Base-by-base conservation (phyloP, 37 sponge, comb jelly and placozoan species). In the Aplysina aerophoba region DNA sequence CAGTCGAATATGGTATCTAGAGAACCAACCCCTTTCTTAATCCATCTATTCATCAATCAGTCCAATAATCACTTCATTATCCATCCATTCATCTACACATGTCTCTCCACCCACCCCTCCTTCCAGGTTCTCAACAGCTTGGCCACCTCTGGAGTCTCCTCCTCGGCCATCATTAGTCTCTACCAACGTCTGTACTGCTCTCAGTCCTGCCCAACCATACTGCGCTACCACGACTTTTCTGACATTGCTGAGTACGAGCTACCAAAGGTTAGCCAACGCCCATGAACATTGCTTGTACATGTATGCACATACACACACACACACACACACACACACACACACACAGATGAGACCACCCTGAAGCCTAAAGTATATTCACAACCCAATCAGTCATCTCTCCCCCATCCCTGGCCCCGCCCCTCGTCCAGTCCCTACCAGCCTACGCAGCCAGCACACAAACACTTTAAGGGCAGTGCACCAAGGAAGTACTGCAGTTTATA, bases 221-320 rank as follows among this genome's bases (percentile, higher is more conserved):
- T 95, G 36, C 72, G 88, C 63, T 90, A 85, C 85, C 92, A 95
- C 64, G 95, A 98, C 81, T 98, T 98, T 84, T 81, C 89, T 82
- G 88, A 96, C 55, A 69, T 96, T 20, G 89, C 93, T 11, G 53
- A 60, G 17, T 98, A 98, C 80, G 85, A 93, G 31, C 13, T 98
- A 19, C 96, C 94, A 60, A 94, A 98, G 88, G 99, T 91, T 57
- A 34, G 83, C 61, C 22, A n/a, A n/a, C n/a, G n/a, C n/a, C n/a
- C n/a, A n/a, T n/a, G n/a, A n/a, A n/a, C n/a, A n/a, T n/a, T n/a
- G n/a, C n/a, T n/a, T n/a, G n/a, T n/a, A n/a, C n/a, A n/a, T n/a
- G n/a, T n/a, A n/a, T n/a, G n/a, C n/a, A n/a, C n/a, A n/a, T n/a
- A n/a, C n/a, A n/a, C n/a, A n/a, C n/a, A n/a, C n/a, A n/a, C n/a